A percentile compares a stretch with the other conserved stretches of the same genome.
These are phyloP conservation scores for Ctenosaura bakeri DNA, from an alignment of 2,797 vertebrate genomes.

Conservation along the genomic window DNA sequence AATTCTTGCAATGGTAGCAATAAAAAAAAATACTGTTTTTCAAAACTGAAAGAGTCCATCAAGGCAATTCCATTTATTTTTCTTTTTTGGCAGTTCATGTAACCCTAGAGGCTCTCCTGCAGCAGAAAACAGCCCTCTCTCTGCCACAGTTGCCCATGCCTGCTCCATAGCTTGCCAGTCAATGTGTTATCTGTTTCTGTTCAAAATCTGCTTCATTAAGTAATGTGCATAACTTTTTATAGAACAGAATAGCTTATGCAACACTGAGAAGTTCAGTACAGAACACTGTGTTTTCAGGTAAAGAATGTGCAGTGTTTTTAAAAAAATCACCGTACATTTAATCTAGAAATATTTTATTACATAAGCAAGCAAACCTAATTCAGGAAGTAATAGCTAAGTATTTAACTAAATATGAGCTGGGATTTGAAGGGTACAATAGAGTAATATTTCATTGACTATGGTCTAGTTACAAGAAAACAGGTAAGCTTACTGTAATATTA, in stretches of 20 bases:
- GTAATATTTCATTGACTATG: background rate
- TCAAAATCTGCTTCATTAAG: too few relatives aligned
- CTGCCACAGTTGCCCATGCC: too few relatives aligned
- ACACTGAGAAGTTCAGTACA: background rate
- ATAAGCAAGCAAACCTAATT: background rate
- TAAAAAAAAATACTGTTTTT: too few relatives aligned
- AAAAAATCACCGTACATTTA: background rate
- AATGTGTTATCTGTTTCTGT: too few relatives aligned
- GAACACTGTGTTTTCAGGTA: background rate
- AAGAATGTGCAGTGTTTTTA: background rate
- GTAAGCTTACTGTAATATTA: background rate
- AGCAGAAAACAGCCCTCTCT: too few relatives aligned
- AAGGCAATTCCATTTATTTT: too few relatives aligned
- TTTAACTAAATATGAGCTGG: background rate
- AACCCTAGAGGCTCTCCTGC: too few relatives aligned
- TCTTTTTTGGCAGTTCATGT: too few relatives aligned
- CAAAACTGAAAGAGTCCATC: too few relatives aligned
- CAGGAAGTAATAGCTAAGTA: background rate
- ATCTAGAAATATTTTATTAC: background rate
- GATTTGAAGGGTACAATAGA: background rate
- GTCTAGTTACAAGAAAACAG: background rate
- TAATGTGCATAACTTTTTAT: background rate
- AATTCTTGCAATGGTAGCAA: too few relatives aligned
- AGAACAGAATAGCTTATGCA: background rate
- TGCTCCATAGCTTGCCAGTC: too few relatives aligned